phyloP scores from a whole-genome alignment of 2,797 vertebrate genomes.

The Phrynocephalus forsythii region DNA sequence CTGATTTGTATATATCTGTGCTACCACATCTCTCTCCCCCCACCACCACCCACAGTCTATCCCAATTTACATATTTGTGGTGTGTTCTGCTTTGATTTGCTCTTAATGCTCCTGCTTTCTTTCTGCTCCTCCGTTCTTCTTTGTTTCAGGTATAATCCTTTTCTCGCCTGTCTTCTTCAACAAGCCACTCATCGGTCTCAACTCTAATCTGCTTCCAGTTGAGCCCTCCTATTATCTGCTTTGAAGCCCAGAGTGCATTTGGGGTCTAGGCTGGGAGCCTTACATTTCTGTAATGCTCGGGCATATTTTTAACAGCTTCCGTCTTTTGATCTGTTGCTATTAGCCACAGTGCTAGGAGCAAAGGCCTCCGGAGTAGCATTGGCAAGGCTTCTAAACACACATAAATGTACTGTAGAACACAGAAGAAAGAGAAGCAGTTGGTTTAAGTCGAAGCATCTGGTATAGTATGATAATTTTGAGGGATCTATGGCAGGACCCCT shows the following conservation, averaged over 20 bases:
- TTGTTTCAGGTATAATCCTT: not conserved
- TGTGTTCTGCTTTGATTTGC: not conserved
- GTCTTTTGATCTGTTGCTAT: not conserved
- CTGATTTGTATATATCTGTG: not conserved
- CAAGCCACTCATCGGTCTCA: not conserved
- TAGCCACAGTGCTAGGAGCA: not conserved
- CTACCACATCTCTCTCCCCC: not conserved
- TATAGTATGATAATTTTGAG: too few relatives aligned
- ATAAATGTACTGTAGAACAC: not conserved
- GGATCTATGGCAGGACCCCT: too few relatives aligned
- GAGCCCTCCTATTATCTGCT: not conserved
- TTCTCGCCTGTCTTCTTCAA: constrained; percentile 3
- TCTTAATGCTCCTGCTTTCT: constrained; percentile 2
- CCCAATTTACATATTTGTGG: not conserved
- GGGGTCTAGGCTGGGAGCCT: not conserved
- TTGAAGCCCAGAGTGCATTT: not conserved
- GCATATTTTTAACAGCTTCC: constrained; percentile 1
- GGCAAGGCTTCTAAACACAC: not conserved
- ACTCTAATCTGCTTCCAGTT: not conserved
- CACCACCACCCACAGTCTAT: not conserved
- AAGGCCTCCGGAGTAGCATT: not conserved
- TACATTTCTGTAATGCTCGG: not conserved
- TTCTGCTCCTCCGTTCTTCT: not conserved
- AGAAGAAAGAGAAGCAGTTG: not conserved
- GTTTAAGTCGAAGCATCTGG: not conserved